A percentile compares a stretch with the other conserved stretches of the same genome.
These are phyloP conservation scores for Eristalis intricaria DNA, from an alignment of 2,888 invertebrate species.

Conservation along the genomic window DNA sequence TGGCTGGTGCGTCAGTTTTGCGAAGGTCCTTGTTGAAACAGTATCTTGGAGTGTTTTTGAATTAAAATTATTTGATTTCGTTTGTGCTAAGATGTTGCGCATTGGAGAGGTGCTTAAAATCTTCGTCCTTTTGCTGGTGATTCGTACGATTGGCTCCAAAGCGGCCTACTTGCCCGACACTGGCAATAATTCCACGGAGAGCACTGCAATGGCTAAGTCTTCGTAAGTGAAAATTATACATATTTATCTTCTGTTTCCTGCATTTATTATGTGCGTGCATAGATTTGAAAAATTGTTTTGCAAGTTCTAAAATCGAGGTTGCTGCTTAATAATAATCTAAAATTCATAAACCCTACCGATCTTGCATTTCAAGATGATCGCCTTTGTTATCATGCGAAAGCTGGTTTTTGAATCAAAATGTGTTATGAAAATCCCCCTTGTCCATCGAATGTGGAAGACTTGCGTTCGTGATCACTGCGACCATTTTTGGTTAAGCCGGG, in stretches of 20 bases:
- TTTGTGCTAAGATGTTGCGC: neutral
- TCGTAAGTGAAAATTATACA: constrained; percentile 38
- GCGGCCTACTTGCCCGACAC: constrained; percentile 24
- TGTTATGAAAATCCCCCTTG: no score
- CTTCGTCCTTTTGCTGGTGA: neutral
- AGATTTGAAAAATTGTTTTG: no score
- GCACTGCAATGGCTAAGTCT: constrained; percentile 43
- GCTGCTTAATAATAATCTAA: no score
- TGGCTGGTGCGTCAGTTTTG: neutral
- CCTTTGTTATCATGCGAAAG: no score
- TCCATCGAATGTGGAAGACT: no score
- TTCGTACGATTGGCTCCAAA: neutral
- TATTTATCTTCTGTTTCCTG: no score
- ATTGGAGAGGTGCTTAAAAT: neutral
- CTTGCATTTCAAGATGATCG: neutral
- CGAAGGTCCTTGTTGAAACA: neutral
- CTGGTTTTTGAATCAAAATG: no score
- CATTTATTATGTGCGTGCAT: neutral
- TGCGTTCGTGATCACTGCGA: no score
- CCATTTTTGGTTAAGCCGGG: no score
- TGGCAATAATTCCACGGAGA: constrained; percentile 31
- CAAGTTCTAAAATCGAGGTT: no score
- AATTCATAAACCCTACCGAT: neutral
- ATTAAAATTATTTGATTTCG: neutral
- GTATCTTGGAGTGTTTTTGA: neutral